Percentiles rank a stretch among this genome's conserved stretches.
phyloP scores from a whole-genome alignment of 2,113 vertebrate species.

The Albula goreensis region DNA sequence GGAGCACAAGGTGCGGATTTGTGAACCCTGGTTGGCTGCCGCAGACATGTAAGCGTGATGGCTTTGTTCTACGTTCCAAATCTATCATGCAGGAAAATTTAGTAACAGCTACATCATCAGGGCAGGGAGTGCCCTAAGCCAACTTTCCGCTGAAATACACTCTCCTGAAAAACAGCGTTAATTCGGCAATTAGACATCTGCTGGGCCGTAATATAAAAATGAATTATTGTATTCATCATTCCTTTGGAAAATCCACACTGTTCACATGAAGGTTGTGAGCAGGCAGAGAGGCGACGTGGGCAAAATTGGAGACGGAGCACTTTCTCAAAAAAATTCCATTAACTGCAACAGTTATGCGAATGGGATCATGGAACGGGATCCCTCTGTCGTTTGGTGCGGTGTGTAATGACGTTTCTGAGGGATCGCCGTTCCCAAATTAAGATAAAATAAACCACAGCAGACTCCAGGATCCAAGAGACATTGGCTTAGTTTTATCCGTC shows the following conservation, averaged over 20 bases:
- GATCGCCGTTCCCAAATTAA: neutral
- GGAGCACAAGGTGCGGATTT: neutral
- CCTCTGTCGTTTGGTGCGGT: neutral
- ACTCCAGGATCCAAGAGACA: neutral
- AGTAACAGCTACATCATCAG: neutral
- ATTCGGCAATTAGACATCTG: neutral
- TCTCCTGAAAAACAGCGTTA: neutral
- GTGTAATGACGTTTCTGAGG: neutral
- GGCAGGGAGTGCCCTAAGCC: neutral
- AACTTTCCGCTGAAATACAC: neutral
- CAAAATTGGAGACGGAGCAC: neutral
- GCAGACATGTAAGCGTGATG: neutral
- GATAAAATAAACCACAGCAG: neutral
- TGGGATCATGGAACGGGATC: neutral
- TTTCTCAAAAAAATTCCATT: neutral
- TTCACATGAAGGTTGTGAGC: neutral
- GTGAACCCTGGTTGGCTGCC: neutral
- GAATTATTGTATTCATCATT: neutral
- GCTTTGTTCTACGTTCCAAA: neutral
- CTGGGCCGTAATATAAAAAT: neutral
- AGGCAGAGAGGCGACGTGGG: neutral
- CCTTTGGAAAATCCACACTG: neutral
- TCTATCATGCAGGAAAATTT: neutral
- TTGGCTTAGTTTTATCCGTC: neutral
- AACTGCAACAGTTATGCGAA: neutral